Evolutionary conservation across 2,113 vertebrate genomes (phyloP).

Genomic region (Coptodon bakossiorum): DNA sequence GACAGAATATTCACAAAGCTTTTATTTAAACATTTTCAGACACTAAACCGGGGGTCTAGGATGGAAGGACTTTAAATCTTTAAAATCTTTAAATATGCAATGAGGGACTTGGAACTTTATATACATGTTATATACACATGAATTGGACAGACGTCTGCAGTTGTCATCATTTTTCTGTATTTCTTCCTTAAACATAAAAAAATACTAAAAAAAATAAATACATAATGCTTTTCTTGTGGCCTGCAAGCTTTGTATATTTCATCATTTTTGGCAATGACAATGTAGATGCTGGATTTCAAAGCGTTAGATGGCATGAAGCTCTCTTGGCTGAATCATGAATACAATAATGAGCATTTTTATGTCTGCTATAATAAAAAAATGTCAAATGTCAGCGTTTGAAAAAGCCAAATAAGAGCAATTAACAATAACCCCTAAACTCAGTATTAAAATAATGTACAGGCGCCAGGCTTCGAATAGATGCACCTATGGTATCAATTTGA

Average conservation of each 20-base stretch:
- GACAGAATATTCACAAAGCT: background rate
- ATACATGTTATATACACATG: background rate
- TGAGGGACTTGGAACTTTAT: background rate
- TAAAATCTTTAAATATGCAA: background rate
- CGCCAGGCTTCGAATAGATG: background rate
- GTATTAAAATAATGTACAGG: background rate
- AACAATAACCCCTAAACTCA: background rate
- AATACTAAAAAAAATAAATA: background rate
- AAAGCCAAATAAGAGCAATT: background rate
- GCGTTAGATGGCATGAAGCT: no score
- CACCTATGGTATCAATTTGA: background rate
- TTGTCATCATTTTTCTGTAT: background rate
- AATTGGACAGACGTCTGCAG: background rate
- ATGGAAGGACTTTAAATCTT: background rate
- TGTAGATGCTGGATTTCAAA: no score
- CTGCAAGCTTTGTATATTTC: background rate
- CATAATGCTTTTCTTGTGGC: background rate
- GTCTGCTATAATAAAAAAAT: no score
- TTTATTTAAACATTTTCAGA: background rate
- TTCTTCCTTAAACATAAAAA: background rate
- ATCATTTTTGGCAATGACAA: no score
- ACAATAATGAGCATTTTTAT: no score
- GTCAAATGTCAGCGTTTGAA: background rate
- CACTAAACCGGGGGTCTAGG: background rate
- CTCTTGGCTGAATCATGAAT: no score